Evolutionary conservation across 2,113 vertebrate species (phyloP).

Genomic region (Ciconia maguari): DNA sequence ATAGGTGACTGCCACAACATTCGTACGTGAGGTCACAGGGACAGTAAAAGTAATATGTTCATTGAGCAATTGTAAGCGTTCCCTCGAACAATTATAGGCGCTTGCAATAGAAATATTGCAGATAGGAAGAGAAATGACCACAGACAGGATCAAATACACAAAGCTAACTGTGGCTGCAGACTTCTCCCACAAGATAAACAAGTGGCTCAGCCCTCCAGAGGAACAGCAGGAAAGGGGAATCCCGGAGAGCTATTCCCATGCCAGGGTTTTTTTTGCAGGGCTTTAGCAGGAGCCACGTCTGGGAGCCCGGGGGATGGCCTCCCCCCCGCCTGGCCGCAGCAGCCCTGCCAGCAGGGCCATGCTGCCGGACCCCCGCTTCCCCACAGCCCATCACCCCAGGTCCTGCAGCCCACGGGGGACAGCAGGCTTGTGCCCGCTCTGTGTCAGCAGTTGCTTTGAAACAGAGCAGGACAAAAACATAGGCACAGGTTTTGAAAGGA

Average conservation of each 20-base stretch:
- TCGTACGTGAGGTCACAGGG: neutral
- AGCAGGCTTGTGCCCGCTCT: neutral
- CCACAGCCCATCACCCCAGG: neutral
- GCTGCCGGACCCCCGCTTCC: neutral
- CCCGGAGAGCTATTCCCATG: neutral
- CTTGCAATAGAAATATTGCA: neutral
- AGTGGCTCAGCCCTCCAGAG: neutral
- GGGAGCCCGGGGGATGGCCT: neutral
- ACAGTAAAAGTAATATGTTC: neutral
- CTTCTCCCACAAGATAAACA: slow-evolving; percentile 63
- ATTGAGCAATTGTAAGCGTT: neutral
- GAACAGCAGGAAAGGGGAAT: neutral
- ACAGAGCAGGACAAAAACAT: neutral
- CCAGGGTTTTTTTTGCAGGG: neutral
- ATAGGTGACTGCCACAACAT: neutral
- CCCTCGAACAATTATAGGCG: neutral
- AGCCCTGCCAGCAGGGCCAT: neutral
- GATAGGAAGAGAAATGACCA: slow-evolving; percentile 51
- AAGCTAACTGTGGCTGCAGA: slow-evolving; percentile 4
- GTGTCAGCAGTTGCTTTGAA: neutral
- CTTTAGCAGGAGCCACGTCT: neutral
- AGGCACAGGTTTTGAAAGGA: neutral
- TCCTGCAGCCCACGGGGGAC: rapidly evolving
- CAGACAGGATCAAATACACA: slow-evolving; percentile 61
- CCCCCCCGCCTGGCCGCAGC: rapidly evolving